phyloP scores from a whole-genome alignment of 1,140 invertebrate genomes.

The Bombus huntii region DNA sequence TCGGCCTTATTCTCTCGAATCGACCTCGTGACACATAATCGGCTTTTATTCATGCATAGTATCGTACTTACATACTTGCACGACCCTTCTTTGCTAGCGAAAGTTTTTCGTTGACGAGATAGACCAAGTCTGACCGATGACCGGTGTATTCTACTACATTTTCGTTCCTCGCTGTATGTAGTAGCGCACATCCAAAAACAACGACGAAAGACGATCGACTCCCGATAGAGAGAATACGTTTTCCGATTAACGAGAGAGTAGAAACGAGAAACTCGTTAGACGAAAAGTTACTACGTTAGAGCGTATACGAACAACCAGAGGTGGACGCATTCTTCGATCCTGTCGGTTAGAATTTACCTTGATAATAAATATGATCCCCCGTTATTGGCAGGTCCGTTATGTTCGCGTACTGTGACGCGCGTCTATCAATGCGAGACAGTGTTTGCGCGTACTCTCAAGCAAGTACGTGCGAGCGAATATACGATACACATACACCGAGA shows the following conservation, averaged over 20 bases:
- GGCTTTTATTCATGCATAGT: background rate
- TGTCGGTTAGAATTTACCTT: constrained; percentile 26
- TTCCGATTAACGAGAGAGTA: background rate
- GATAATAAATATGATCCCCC: constrained; percentile 50
- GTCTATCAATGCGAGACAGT: constrained; percentile 42
- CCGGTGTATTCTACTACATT: background rate
- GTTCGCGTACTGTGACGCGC: constrained; percentile 15
- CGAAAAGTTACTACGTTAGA: background rate
- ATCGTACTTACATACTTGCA: background rate
- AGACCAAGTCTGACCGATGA: background rate
- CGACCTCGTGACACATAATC: constrained; percentile 24
- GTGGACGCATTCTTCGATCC: background rate
- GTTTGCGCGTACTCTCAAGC: background rate
- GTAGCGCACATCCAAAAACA: too few species aligned
- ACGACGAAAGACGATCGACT: background rate
- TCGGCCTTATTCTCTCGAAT: constrained; percentile 39
- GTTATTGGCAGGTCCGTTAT: constrained; percentile 44
- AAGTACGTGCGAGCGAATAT: background rate
- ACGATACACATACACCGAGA: background rate
- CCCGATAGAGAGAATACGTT: background rate
- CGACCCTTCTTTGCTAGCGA: background rate
- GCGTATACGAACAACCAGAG: background rate
- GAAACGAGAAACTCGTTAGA: too few species aligned
- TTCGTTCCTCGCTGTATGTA: background rate
- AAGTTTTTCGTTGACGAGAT: background rate